These are phyloP conservation scores for Pangasius djambal DNA, from an alignment of 2,797 vertebrate genomes.

Conservation along the genomic window DNA sequence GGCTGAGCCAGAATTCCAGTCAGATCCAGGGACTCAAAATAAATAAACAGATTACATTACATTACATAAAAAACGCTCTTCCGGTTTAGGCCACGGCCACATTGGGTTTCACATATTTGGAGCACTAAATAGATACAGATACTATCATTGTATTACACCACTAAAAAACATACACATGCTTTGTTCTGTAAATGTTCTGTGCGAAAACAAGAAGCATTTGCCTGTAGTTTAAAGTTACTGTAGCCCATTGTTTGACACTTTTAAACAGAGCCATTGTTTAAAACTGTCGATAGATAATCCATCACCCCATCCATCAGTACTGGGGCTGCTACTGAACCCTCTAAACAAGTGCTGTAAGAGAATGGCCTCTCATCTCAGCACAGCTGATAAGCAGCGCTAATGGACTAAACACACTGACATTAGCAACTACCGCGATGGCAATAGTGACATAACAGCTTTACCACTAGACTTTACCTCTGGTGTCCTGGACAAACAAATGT, in stretches of 20 bases:
- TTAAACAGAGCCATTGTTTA: constrained; percentile 39
- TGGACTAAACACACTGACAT: constrained; percentile 36
- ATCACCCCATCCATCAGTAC: constrained; percentile 45
- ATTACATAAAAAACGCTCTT: too few relatives aligned
- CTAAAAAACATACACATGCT: background rate
- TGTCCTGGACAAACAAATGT: background rate
- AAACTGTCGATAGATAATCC: constrained; percentile 42
- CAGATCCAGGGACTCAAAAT: too few relatives aligned
- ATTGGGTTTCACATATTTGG: background rate
- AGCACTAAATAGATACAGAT: background rate
- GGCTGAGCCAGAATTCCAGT: too few relatives aligned
- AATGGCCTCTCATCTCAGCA: constrained; percentile 34
- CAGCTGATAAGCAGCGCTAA: constrained; percentile 48
- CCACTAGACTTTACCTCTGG: background rate
- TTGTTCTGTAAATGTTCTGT: background rate
- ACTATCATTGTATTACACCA: background rate
- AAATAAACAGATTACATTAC: background rate
- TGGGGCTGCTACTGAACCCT: constrained; percentile 43
- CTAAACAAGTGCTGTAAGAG: constrained; percentile 41
- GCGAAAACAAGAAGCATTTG: constrained; percentile 14
- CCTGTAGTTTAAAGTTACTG: constrained; percentile 11
- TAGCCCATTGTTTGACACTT: constrained; percentile 35
- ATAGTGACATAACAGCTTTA: constrained; percentile 18
- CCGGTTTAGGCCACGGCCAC: background rate
- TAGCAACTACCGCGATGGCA: constrained; percentile 17